These are phyloP conservation scores for Megalopta genalis DNA, from an alignment of 1,140 invertebrate genomes.

Conservation along the genomic window DNA sequence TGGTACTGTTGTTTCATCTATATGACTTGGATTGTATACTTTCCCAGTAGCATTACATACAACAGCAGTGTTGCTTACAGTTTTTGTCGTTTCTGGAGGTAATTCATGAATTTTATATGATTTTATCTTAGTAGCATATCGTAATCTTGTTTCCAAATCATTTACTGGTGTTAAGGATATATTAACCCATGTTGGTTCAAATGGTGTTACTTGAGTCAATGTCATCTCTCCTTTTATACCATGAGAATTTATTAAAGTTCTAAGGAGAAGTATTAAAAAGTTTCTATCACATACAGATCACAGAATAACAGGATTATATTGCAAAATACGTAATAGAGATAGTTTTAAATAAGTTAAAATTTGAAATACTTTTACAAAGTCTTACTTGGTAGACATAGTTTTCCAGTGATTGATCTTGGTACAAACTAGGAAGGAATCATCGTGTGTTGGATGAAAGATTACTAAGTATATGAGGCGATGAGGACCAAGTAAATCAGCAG, in stretches of 20 bases:
- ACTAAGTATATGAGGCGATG: constrained; percentile 91
- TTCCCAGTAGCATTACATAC: constrained; percentile 84
- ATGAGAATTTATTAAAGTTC: constrained; percentile 87
- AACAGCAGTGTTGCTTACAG: constrained; percentile 75
- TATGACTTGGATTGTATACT: constrained; percentile 86
- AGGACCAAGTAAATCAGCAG: constrained; percentile 85
- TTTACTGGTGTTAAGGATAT: constrained; percentile 85
- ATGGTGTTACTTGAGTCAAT: constrained; percentile 90
- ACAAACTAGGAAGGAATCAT: constrained; percentile 90
- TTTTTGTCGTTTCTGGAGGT: constrained; percentile 82
- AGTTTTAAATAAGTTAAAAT: constrained; percentile 1
- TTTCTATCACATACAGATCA: background rate
- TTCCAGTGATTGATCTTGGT: constrained; percentile 87
- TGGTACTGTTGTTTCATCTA: constrained; percentile 81
- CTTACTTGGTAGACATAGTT: constrained; percentile 86
- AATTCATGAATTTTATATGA: constrained; percentile 86
- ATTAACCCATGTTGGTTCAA: constrained; percentile 90
- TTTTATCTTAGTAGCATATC: constrained; percentile 82
- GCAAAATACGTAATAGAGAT: background rate
- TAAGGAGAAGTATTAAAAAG: constrained; percentile 60
- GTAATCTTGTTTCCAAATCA: constrained; percentile 83
- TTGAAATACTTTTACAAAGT: constrained; percentile 49
- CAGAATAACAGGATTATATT: background rate
- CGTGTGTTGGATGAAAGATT: constrained; percentile 89
- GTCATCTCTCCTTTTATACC: constrained; percentile 91